Evolutionary conservation across 2,113 vertebrate species (phyloP), one percentile per base, ranked within the genome.

Genomic region (Clinocottus analis): DNA sequence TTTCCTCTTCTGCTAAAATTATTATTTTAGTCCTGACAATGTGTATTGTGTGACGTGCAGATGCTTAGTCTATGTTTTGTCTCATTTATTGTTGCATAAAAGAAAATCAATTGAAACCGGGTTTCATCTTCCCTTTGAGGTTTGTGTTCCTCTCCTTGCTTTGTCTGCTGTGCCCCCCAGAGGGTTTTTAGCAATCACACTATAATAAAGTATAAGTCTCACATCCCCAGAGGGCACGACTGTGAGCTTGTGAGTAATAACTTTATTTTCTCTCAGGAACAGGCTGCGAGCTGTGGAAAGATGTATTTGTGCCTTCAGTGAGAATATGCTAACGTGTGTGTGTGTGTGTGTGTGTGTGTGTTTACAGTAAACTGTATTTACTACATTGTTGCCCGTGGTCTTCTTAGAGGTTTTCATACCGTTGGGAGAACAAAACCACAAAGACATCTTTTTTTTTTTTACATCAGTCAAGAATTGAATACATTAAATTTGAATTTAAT

Each of bases 191-290:
- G 19, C 25, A n/a, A 13, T 59, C 25, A 2, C 13, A 25, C 23
- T 35, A 14, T 41, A 59, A 61, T 53, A 55, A 43, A 8, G 23
- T 45, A 2, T 0, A 13, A 39, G 60, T 29, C 65, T 47, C 16
- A 2, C 33, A 39, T 62, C 21, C 19, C 10, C 23, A 25, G 63
- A 33, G 3, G 11, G 33, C 1, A 41, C 2, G 7, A 13, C 25
- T 63, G 75, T 62, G 41, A 41, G 45, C 65, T 23, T 31, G 0
- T n/a, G 77, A 65, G 47, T 59, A 64, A 72, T 59, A 39, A 51
- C 49, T 61, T 61, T 1, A 47, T 27, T 64, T 37, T 66, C 62
- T 66, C 53, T 43, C 23, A 14, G 31, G 53, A 37, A 59, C 14
- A 2, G 6, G 10, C 59, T 21, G 7, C 14, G 13, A 14, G n/a